Percentiles rank a stretch among this genome's conserved stretches.
Evolutionary conservation across 2,888 invertebrate species (phyloP).

Genomic region (Cepaea hortensis): DNA sequence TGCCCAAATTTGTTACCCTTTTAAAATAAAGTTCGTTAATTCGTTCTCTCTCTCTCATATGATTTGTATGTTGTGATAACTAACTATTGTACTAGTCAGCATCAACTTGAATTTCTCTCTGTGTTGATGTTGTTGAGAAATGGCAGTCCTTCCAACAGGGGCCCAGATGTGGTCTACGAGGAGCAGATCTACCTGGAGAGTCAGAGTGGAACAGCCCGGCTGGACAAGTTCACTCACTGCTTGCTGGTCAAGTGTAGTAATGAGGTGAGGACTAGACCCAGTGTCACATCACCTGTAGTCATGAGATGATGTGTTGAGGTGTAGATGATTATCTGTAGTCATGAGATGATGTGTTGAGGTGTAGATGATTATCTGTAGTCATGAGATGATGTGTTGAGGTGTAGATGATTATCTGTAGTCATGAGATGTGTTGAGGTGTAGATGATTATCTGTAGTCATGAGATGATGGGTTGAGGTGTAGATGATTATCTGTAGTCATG

Average conservation of each 20-base stretch:
- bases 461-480: no score
- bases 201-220: conserved; percentile 93
- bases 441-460: no score
- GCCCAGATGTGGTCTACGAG: conserved; percentile 72
- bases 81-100: background rate
- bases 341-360: background rate
- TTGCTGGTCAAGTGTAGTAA: conserved; percentile 94
- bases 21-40: no score
- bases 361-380: no score
- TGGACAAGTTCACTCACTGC: conserved; percentile 98
- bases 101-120: conserved; percentile 11
- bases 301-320: no score
- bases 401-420: background rate
- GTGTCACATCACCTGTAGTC: no score
- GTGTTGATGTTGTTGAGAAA: conserved; percentile 15
- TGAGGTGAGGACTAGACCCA: conserved; percentile 78
- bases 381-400: no score
- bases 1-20: no score
- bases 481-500: no score
- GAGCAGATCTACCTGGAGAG: conserved; percentile 83
- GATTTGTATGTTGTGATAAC: no score
- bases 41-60: no score
- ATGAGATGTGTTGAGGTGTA: background rate
- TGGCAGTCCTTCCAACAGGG: conserved; percentile 47
- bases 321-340: no score